phyloP scores from a whole-genome alignment of 1,140 invertebrate species.

The Scaptomyza graminum region DNA sequence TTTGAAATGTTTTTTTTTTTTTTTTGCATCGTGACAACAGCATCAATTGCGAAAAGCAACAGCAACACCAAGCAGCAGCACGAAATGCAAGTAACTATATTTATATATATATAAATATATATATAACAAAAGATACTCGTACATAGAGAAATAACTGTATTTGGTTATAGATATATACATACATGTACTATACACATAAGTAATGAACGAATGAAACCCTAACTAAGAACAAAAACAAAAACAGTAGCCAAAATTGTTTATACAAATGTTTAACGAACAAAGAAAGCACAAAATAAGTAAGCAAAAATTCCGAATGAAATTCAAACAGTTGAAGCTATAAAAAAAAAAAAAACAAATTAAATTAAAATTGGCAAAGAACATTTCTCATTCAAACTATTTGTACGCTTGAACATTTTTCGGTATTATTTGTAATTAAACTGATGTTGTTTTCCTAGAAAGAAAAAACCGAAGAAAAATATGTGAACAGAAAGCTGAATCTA shows the following conservation, averaged over 20 bases:
- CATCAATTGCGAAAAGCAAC: conserved; percentile 8
- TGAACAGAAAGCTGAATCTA: too few species aligned
- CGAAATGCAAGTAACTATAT: conserved; percentile 64
- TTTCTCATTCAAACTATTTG: too few species aligned
- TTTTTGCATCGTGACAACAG: conserved; percentile 42
- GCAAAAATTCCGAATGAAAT: conserved; percentile 22
- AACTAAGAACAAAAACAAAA: conserved; percentile 44
- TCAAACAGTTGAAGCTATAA: neutral
- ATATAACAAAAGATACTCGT: conserved; percentile 34
- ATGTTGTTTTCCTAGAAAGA: too few species aligned
- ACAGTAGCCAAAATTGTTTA: conserved; percentile 60
- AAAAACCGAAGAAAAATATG: too few species aligned
- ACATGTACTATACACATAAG: conserved; percentile 6
- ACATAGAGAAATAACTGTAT: conserved; percentile 50
- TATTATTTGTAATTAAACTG: too few species aligned
- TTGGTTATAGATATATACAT: conserved; percentile 63
- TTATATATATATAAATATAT: too few species aligned
- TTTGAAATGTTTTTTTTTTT: conserved; percentile 11
- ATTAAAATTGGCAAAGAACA: too few species aligned
- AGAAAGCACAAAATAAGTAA: conserved; percentile 52
- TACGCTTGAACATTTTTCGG: too few species aligned
- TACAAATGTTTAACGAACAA: conserved; percentile 55
- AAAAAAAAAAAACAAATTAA: neutral
- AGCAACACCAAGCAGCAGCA: conserved; percentile 16
- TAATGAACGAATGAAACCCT: conserved; percentile 30